Evolutionary conservation across 2,113 vertebrate species (phyloP).

Genomic region (Apteryx owenii): DNA sequence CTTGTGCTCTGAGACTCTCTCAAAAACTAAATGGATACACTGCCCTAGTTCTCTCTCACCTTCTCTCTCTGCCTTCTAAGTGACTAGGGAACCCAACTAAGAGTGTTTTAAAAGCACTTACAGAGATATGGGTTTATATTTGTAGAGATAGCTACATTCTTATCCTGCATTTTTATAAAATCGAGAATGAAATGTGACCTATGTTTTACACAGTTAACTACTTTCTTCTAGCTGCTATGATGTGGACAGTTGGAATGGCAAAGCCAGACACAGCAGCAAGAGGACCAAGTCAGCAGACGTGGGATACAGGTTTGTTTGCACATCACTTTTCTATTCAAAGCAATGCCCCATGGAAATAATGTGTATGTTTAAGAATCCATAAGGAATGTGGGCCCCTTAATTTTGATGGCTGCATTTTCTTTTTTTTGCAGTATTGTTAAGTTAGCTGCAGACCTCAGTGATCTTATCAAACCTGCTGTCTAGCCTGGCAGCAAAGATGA

Average conservation of each 20-base stretch:
- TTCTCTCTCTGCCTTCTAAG: neutral
- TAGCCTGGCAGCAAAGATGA: neutral
- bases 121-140: neutral
- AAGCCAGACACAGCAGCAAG: slow-evolving; percentile 77
- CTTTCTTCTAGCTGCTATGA: slow-evolving; percentile 88
- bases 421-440: neutral
- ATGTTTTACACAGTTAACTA: neutral
- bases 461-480: neutral
- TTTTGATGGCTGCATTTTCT: neutral
- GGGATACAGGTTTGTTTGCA: slow-evolving; percentile 69
- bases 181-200: neutral
- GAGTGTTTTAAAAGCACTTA: neutral
- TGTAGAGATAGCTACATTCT: neutral
- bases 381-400: neutral
- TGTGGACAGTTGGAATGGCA: slow-evolving; percentile 96
- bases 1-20: neutral
- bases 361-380: neutral
- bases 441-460: neutral
- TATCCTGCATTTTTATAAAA: neutral
- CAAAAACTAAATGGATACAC: neutral
- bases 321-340: neutral
- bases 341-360: neutral
- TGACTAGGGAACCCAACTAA: neutral
- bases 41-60: neutral
- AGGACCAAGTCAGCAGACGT: slow-evolving; percentile 28